phyloP scores from a whole-genome alignment of 1,140 invertebrate genomes.

The Pomacea maculata region DNA sequence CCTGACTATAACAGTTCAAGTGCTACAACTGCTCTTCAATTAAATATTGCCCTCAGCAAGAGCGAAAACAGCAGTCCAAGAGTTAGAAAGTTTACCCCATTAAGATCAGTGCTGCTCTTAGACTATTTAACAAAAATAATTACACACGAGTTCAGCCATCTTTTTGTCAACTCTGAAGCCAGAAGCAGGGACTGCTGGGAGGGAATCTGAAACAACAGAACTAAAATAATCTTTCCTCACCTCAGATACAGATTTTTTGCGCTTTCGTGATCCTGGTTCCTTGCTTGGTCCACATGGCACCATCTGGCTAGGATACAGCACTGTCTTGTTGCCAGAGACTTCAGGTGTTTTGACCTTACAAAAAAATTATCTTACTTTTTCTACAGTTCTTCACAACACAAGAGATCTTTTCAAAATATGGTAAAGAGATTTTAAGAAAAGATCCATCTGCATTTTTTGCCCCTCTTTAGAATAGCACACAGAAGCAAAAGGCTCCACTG shows the following conservation, averaged over 20 bases:
- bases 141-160: too few relatives aligned
- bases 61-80: too few relatives aligned
- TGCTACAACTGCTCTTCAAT: too few relatives aligned
- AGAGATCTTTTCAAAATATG: not conserved
- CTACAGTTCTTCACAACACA: constrained; percentile 1
- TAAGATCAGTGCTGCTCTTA: too few relatives aligned
- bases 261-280: constrained; percentile 32
- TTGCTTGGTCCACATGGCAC: constrained; percentile 41
- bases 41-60: too few relatives aligned
- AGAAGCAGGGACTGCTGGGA: too few relatives aligned
- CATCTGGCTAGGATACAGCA: constrained; percentile 55
- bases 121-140: too few relatives aligned
- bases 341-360: constrained; percentile 53
- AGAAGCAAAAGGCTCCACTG: too few relatives aligned
- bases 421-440: not conserved
- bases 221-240: constrained; percentile 27
- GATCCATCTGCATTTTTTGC: not conserved
- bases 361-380: too few relatives aligned
- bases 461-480: not conserved
- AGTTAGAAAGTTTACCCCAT: too few relatives aligned
- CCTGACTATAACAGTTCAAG: too few relatives aligned
- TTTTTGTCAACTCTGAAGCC: too few relatives aligned
- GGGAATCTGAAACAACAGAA: not conserved
- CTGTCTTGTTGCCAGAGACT: constrained; percentile 52
- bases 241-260: constrained; percentile 47